These are phyloP conservation scores for Phrynocephalus guinanensis DNA, from an alignment of 2,797 vertebrate genomes.

Conservation along the genomic window DNA sequence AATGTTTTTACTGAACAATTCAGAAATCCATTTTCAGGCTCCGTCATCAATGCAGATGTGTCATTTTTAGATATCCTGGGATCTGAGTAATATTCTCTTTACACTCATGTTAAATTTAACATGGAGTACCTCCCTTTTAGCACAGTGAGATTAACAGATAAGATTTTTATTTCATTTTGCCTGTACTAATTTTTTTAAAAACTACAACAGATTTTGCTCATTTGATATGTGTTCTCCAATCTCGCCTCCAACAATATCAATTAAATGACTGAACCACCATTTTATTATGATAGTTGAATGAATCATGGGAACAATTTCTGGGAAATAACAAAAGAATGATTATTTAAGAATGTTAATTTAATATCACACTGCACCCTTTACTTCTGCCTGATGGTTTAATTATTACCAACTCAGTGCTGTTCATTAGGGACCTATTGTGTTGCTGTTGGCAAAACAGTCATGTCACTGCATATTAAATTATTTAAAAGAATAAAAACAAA, in stretches of 20 bases:
- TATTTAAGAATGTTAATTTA: conserved; percentile 74
- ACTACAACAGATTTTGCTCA: not conserved
- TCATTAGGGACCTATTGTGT: conserved; percentile 83
- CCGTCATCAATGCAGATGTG: not conserved
- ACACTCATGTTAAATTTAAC: conserved; percentile 19
- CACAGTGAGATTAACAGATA: not conserved
- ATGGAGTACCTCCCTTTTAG: not conserved
- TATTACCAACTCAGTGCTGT: conserved; percentile 77
- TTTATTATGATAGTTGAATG: conserved; percentile 40
- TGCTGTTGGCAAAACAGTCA: conserved; percentile 82
- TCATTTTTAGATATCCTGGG: not conserved
- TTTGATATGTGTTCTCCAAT: not conserved
- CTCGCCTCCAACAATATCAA: not conserved
- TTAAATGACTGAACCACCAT: not conserved
- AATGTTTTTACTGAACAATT: conserved; percentile 9
- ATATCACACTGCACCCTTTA: conserved; percentile 72
- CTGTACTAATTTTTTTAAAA: not conserved
- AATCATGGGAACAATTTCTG: conserved; percentile 51
- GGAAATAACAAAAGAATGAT: conserved; percentile 63
- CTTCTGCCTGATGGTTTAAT: conserved; percentile 77
- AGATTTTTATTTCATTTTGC: not conserved
- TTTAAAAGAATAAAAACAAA: conserved; percentile 84
- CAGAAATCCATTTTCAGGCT: not conserved
- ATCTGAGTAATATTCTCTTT: not conserved
- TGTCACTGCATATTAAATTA: conserved; percentile 79